A percentile compares a stretch with the other conserved stretches of the same genome.
Conservation (phyloP, 2,797 vertebrate species). For the Octomys mimax region DNA sequence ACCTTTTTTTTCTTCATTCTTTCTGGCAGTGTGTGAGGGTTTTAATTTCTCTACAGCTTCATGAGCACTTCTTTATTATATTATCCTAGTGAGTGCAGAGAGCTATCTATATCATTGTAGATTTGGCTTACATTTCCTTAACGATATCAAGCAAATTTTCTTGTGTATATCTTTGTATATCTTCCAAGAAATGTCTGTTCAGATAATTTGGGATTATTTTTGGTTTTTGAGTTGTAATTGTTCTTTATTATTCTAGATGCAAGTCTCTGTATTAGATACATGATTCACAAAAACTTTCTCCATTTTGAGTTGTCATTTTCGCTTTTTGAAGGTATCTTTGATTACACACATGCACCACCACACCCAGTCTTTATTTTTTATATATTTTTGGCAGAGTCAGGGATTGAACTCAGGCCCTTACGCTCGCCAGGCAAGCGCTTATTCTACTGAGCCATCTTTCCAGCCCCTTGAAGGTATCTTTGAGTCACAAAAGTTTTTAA, state of each 20-base stretch:
- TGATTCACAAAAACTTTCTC: background rate
- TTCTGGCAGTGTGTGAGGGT: background rate
- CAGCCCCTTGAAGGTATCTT: background rate
- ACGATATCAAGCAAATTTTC: constrained; percentile 33
- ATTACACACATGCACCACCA: background rate
- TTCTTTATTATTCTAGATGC: background rate
- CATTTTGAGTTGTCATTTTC: background rate
- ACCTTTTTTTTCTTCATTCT: background rate
- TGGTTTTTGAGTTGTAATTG: constrained; percentile 6
- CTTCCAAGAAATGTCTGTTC: constrained; percentile 22
- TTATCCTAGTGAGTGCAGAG: background rate
- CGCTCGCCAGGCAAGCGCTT: no score
- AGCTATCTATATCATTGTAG: background rate
- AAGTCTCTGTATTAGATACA: background rate
- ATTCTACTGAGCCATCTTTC: no score
- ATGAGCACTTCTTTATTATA: background rate
- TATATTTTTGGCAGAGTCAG: no score
- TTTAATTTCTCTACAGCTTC: background rate
- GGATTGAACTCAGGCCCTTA: no score
- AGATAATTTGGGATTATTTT: background rate
- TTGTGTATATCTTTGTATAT: background rate
- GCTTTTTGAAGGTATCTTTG: constrained; percentile 30
- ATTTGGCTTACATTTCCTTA: constrained; percentile 31
- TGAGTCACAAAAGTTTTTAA: constrained; percentile 9
- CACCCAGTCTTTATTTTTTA: no score